Base-by-base conservation (phyloP, 2,888 invertebrate genomes). In the Lycaena phlaeas region DNA sequence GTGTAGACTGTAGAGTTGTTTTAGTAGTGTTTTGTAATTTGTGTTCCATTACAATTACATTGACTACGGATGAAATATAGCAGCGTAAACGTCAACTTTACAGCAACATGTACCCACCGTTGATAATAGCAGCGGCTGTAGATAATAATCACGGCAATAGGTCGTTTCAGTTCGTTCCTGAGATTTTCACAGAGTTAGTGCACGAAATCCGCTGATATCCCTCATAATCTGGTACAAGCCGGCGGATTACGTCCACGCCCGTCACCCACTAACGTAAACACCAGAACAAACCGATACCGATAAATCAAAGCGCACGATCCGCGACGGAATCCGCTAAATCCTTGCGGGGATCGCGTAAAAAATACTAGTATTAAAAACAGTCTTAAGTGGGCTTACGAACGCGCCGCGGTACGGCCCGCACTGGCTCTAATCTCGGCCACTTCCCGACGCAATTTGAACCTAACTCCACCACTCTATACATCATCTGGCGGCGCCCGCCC, bases 391-490 rank as follows among this genome's bases (percentile, higher is more conserved):
- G 88, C 88, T 89, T 89, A 88, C 85, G 79, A 71, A 75, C 86
- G 86, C 84, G 81, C 78, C 85, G 84, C 82, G 86, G 81, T 82
- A 86, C 86, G 87, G 87, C 86, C 87, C 87, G 87, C 86, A 86
- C 68, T 72, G 72, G 73, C 87, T 87, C 87, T 89, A 89, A 89
- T 89, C 89, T 89, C 87, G 88, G 87, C 88, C 89, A 89, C 89
- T 89, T 88, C 88, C 89, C 89, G 88, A 78, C 88, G 87, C 88
- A 89, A 88, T 89, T 89, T 89, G 89, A 88, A 82, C 87, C 86
- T 89, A 89, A 89, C 88, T 88, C 89, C 87, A 86, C 87, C 86
- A 88, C 88, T 89, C 89, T 88, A 89, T 89, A 89, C 88, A 89
- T 89, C 89, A 89, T 88, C 87, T 68, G 68, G 65, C 64, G 66